phyloP scores from a whole-genome alignment of 2,113 vertebrate species.

The Cricetomys ansorgei region DNA sequence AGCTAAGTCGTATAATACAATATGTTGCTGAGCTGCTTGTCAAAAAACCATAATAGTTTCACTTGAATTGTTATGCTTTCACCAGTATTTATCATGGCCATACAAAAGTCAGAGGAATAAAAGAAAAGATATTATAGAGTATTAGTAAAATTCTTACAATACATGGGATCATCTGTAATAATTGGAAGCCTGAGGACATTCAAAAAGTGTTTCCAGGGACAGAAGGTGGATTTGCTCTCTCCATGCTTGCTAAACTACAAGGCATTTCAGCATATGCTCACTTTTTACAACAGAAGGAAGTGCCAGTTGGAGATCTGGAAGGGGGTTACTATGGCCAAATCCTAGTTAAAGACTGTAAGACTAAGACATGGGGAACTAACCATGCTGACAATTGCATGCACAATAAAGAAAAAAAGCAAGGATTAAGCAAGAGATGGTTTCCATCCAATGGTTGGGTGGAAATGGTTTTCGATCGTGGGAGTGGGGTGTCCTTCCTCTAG shows the following conservation, averaged over 20 bases:
- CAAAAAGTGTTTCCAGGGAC: not conserved
- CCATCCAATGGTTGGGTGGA: not conserved
- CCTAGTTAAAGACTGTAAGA: slow-evolving; percentile 40
- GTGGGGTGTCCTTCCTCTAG: not conserved
- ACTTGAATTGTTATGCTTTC: not conserved
- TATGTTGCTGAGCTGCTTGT: not conserved
- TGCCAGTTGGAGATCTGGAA: not conserved
- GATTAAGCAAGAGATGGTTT: not conserved
- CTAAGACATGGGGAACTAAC: slow-evolving; percentile 5
- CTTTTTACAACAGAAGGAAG: not conserved
- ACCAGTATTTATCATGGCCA: not conserved
- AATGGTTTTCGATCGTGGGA: not conserved
- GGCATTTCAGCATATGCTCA: not conserved
- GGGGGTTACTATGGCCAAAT: not conserved
- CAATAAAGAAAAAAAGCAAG: not conserved
- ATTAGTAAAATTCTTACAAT: slow-evolving; percentile 15
- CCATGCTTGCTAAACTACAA: not conserved
- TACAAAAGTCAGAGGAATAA: not conserved
- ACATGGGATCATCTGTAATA: not conserved
- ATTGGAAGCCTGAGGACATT: not conserved
- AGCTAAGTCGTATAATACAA: not conserved
- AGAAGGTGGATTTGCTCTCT: not conserved
- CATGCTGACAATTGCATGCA: not conserved
- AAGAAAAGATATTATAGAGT: slow-evolving; percentile 18
- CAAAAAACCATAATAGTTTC: not conserved